Conservation (phyloP, 2,888 invertebrate species). For the Andrena chrysosceles region DNA sequence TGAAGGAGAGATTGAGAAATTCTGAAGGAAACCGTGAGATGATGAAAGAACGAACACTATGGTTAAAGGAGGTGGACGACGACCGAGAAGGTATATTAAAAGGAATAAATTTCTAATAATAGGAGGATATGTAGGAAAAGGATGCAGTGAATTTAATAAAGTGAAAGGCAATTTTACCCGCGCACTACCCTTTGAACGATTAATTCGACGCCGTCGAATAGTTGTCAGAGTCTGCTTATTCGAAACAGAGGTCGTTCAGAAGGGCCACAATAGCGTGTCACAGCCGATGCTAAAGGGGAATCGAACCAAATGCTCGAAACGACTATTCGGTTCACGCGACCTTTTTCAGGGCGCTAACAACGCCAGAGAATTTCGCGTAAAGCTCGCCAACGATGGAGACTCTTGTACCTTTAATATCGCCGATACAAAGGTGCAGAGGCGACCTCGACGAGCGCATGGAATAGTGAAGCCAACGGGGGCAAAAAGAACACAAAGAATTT, state of each 20-base stretch:
- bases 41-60: no score
- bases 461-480: background rate
- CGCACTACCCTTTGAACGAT: background rate
- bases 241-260: background rate
- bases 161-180: constrained; percentile 10
- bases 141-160: background rate
- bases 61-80: no score
- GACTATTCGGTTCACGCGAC: background rate
- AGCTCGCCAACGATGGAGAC: background rate
- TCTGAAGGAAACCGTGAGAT: no score
- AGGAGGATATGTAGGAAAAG: no score
- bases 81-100: no score
- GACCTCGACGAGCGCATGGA: background rate
- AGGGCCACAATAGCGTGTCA: background rate
- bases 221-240: background rate
- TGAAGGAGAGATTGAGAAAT: no score
- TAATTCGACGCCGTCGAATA: background rate
- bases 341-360: background rate
- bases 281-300: background rate
- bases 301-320: background rate
- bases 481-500: background rate
- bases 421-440: background rate
- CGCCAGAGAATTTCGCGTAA: background rate
- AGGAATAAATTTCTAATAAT: no score
- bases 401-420: background rate